Base-by-base conservation (phyloP, 2,888 invertebrate species). In the Eulithis prunata region DNA sequence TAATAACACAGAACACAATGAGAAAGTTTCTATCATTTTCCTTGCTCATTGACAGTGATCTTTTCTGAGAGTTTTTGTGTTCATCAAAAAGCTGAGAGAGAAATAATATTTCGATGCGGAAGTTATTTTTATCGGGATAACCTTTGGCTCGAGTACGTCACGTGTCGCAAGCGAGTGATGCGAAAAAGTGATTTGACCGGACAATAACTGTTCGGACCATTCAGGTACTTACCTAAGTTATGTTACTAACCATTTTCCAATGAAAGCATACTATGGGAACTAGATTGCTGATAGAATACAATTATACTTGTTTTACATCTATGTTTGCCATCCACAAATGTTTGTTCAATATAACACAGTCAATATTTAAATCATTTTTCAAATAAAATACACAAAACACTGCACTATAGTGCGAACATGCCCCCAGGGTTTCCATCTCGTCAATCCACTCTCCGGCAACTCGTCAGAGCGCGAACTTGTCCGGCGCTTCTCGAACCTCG, bases 401-500 rank as follows among this genome's bases (percentile, higher is more conserved):
- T 52, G 43, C 53, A 53, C 46, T 57, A 43, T 54, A 61, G 67
- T 66, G 21, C 62, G 57, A 66, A 68, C 64, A 61, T 46, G 58
- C 45, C 70, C 69, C 69, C 49, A 12, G 68, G 71, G 70, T 51
- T 64, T 45, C 58, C 32, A 57, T 62, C 61, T 64, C 68, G 64
- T 68, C 70, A 70, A 66, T 68, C 68, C 54, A 59, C 51, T 61
- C 58, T 60, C 49, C 52, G 63, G 65, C 43, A 61, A 59, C 67
- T 65, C 64, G 59, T 62, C 69, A 71, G 61, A 65, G 54, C 47
- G 47, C 38, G 57, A 71, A 65, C 65, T 71, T 71, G 67, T 66
- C 63, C 66, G 51, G 57, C 21, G 55, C 43, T 47, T 54, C 32
- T 10, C 54, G 41, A 7, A 36, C 59, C 59, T 43, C 64, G 51